Conservation (phyloP, 2,797 vertebrate genomes). For the Propithecus perrieri region DNA sequence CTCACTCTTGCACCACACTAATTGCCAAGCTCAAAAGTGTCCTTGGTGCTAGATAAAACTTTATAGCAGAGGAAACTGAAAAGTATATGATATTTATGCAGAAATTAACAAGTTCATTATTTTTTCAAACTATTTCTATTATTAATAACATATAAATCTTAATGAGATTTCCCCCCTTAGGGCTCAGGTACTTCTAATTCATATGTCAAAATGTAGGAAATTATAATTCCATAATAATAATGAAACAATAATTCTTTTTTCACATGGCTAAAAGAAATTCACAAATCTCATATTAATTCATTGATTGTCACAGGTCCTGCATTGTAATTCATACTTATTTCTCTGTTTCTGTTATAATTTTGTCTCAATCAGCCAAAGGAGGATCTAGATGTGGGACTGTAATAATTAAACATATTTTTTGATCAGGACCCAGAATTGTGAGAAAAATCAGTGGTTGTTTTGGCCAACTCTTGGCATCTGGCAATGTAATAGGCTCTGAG, state of each 20-base stretch:
- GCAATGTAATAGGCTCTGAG: not conserved
- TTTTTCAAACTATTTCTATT: slow-evolving; percentile 68
- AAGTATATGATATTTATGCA: not conserved
- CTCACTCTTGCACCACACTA: not conserved
- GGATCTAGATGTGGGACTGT: not conserved
- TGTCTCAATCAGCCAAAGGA: not conserved
- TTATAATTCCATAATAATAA: slow-evolving; percentile 47
- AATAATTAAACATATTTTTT: not conserved
- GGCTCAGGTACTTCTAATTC: slow-evolving; percentile 56
- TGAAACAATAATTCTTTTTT: slow-evolving; percentile 28
- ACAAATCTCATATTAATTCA: slow-evolving; percentile 49
- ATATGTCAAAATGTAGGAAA: slow-evolving; percentile 65
- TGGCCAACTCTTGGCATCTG: not conserved
- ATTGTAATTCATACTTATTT: slow-evolving; percentile 26
- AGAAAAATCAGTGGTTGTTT: not conserved
- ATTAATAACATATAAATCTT: slow-evolving; percentile 67
- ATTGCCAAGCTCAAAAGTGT: not conserved
- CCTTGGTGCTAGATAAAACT: slow-evolving; percentile 29
- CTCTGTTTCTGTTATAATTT: slow-evolving; percentile 3
- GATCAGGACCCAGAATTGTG: not conserved
- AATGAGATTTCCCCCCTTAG: slow-evolving; percentile 55
- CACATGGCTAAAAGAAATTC: slow-evolving; percentile 51
- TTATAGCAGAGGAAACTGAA: not conserved
- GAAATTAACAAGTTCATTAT: slow-evolving; percentile 53
- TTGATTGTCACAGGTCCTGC: slow-evolving; percentile 1